phyloP scores from a whole-genome alignment of 1,140 invertebrate species.

The Helicoverpa armigera region DNA sequence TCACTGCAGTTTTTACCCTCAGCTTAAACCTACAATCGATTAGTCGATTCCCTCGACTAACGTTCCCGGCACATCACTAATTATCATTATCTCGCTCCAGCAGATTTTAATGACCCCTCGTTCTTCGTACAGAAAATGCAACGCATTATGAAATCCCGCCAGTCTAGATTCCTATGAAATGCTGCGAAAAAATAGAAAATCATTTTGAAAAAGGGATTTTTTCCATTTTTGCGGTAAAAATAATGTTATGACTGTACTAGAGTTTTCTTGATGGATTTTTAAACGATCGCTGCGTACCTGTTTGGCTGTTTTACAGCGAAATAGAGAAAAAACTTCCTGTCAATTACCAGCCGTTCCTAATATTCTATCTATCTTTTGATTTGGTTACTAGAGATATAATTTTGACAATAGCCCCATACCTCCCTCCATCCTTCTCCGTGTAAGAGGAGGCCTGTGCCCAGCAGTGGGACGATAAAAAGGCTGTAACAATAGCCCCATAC shows the following conservation, averaged over 20 bases:
- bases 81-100: conserved; percentile 45
- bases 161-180: conserved; percentile 34
- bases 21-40: neutral
- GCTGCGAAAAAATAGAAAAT: conserved; percentile 42
- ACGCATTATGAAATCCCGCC: conserved; percentile 42
- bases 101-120: conserved; percentile 45
- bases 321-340: too few species aligned
- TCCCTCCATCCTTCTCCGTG: too few species aligned
- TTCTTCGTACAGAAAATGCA: conserved; percentile 46
- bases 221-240: conserved; percentile 12
- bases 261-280: conserved; percentile 9
- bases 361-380: too few species aligned
- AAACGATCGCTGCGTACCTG: neutral
- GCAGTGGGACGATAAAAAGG: too few species aligned
- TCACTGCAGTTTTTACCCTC: neutral
- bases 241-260: neutral
- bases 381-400: too few species aligned
- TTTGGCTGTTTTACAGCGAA: neutral
- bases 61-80: conserved; percentile 34
- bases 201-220: conserved; percentile 8
- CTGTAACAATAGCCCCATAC: too few species aligned
- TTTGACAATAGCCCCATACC: too few species aligned
- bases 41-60: conserved; percentile 38
- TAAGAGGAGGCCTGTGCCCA: too few species aligned
- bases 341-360: too few species aligned